phyloP scores from a whole-genome alignment of 2,888 invertebrate genomes.

The Acronicta alni region DNA sequence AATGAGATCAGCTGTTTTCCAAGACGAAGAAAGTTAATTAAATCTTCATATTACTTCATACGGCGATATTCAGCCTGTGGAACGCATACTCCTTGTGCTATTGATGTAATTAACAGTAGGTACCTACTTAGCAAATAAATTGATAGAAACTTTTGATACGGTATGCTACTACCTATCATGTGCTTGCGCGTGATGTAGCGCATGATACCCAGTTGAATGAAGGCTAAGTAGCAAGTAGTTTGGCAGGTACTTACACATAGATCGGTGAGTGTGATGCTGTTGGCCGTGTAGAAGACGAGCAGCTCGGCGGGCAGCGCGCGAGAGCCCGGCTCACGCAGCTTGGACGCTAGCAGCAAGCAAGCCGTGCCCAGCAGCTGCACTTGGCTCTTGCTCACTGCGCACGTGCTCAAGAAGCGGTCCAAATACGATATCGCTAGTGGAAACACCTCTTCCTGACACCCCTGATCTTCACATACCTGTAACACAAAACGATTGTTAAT shows the following conservation, averaged over 20 bases:
- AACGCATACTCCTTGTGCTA: conserved; percentile 26
- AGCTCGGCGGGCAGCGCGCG: conserved; percentile 94
- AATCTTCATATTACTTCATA: conserved; percentile 68
- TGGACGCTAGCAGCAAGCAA: conserved; percentile 97
- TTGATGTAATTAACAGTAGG: conserved; percentile 42
- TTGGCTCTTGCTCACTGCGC: conserved; percentile 94
- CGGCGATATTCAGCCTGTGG: conserved; percentile 24
- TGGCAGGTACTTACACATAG: conserved; percentile 93
- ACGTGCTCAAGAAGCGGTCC: conserved; percentile 97
- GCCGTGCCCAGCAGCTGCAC: conserved; percentile 97
- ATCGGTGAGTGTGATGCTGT: conserved; percentile 95
- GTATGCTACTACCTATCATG: conserved; percentile 2
- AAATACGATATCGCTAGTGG: conserved; percentile 97
- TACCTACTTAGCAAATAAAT: conserved; percentile 17
- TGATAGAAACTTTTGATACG: conserved; percentile 24
- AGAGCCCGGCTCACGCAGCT: conserved; percentile 94
- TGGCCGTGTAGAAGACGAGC: conserved; percentile 97
- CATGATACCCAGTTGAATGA: conserved; percentile 12
- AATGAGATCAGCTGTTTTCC: conserved; percentile 81
- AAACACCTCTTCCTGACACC: conserved; percentile 98
- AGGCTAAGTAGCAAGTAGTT: too few relatives aligned
- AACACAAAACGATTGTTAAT: conserved; percentile 58
- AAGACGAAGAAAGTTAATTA: conserved; percentile 74
- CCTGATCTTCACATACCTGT: conserved; percentile 98
- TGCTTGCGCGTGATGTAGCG: conserved; percentile 14